These are phyloP conservation scores for Nezara viridula DNA, from an alignment of 2,888 invertebrate species.

Conservation along the genomic window DNA sequence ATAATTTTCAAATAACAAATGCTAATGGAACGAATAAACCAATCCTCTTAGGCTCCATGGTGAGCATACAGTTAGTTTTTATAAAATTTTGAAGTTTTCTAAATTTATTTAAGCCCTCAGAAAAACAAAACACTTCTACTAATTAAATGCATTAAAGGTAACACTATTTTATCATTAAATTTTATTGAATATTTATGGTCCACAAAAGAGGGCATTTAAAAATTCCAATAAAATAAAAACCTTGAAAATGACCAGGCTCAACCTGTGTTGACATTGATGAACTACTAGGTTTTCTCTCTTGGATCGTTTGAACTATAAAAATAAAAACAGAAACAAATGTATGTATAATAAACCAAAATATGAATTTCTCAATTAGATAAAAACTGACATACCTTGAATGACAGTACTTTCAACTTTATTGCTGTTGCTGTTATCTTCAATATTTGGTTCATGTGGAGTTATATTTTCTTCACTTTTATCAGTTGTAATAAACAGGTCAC, in stretches of 20 bases:
- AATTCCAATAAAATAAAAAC: slow-evolving; percentile 71
- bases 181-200: slow-evolving; percentile 55
- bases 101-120: background rate
- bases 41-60: background rate
- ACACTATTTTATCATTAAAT: background rate
- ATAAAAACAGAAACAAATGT: slow-evolving; percentile 37
- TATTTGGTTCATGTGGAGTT: background rate
- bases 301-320: slow-evolving; percentile 27
- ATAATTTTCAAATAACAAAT: background rate
- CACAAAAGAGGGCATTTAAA: slow-evolving; percentile 48
- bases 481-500: background rate
- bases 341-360: background rate
- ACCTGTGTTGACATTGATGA: slow-evolving; percentile 87
- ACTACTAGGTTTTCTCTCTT: slow-evolving; percentile 81
- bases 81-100: background rate
- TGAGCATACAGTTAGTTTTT: background rate
- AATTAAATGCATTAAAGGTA: background rate
- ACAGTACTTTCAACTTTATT: slow-evolving; percentile 20
- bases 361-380: background rate
- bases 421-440: slow-evolving; percentile 16
- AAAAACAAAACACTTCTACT: background rate
- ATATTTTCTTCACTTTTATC: slow-evolving; percentile 5
- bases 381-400: slow-evolving; percentile 52
- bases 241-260: slow-evolving; percentile 84
- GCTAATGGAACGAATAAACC: background rate